These are phyloP conservation scores for Drosophila ironensis DNA, from an alignment of 1,140 invertebrate species.

Conservation along the genomic window DNA sequence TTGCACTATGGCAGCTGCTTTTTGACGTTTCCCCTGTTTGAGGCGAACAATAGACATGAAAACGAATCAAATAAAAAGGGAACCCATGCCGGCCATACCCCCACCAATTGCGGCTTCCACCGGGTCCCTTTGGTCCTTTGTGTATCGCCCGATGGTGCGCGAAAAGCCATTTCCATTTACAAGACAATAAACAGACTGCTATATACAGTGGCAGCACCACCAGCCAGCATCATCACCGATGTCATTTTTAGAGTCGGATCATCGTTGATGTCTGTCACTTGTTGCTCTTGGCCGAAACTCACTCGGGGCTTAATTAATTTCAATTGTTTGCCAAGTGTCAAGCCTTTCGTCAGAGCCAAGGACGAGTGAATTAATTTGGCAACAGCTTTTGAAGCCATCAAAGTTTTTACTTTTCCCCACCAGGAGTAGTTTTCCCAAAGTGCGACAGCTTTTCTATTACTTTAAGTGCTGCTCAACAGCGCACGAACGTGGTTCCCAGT, in stretches of 20 bases:
- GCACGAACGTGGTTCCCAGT: conserved; percentile 21
- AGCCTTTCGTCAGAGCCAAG: conserved; percentile 16
- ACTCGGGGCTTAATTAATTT: conserved; percentile 68
- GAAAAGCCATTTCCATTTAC: conserved; percentile 70
- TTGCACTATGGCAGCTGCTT: conserved; percentile 23
- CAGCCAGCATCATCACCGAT: too few relatives aligned
- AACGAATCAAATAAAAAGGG: conserved; percentile 24
- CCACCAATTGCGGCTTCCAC: neutral
- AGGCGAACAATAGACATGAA: conserved; percentile 22
- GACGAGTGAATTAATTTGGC: conserved; percentile 37
- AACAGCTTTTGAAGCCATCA: conserved; percentile 26
- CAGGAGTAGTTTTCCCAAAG: conserved; percentile 2
- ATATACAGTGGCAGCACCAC: conserved; percentile 21
- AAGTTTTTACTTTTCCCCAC: conserved; percentile 16
- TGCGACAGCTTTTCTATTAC: conserved; percentile 41
- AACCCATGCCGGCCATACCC: conserved; percentile 9
- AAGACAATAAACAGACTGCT: conserved; percentile 61
- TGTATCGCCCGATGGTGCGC: conserved; percentile 53
- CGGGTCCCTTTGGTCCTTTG: conserved; percentile 19
- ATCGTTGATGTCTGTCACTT: conserved; percentile 38
- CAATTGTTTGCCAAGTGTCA: conserved; percentile 53
- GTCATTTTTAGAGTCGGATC: conserved; percentile 12
- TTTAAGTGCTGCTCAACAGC: conserved; percentile 50
- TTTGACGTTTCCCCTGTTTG: conserved; percentile 35
- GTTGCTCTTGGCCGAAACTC: conserved; percentile 50